These are phyloP conservation scores for Porites australiensis DNA, from an alignment of 64 coral and sea anemone species.

Conservation along the genomic window DNA sequence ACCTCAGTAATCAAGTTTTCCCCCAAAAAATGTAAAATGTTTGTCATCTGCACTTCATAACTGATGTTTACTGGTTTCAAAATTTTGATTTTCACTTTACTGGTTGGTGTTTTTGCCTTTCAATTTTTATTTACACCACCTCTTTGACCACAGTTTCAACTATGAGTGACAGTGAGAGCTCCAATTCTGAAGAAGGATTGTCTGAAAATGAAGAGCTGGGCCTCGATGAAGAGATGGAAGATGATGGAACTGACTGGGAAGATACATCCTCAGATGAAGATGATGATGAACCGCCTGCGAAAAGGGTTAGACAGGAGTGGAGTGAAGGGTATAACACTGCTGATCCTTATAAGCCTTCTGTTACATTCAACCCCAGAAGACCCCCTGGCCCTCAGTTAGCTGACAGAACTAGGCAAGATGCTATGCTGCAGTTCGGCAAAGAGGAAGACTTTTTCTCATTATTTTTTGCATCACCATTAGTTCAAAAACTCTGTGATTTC, in stretches of 20 bases:
- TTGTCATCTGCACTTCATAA: not conserved
- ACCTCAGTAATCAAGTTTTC: constrained; percentile 12
- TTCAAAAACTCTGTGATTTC: not conserved
- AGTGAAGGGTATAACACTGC: constrained; percentile 36
- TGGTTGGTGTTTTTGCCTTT: not conserved
- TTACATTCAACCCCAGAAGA: constrained; percentile 32
- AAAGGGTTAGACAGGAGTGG: constrained; percentile 8
- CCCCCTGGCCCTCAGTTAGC: constrained; percentile 28
- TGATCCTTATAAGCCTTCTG: constrained; percentile 32
- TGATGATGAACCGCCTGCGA: constrained; percentile 20
- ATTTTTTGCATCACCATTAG: not conserved
- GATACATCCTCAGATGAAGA: constrained; percentile 37
- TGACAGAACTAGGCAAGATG: constrained; percentile 43
- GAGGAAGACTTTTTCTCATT: constrained; percentile 48
- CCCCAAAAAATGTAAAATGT: not conserved
- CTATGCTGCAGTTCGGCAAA: not conserved
- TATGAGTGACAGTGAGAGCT: not conserved
- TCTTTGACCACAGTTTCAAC: not conserved
- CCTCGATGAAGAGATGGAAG: constrained; percentile 48
- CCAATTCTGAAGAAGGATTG: constrained; percentile 37
- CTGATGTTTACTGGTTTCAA: constrained; percentile 2
- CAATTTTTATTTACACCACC: not conserved
- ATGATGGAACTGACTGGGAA: constrained; percentile 37
- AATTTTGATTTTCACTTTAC: constrained; percentile 1
- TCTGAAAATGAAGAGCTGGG: constrained; percentile 62